Conservation (phyloP, 2,797 vertebrate genomes). For the Antennarius maculatus region DNA sequence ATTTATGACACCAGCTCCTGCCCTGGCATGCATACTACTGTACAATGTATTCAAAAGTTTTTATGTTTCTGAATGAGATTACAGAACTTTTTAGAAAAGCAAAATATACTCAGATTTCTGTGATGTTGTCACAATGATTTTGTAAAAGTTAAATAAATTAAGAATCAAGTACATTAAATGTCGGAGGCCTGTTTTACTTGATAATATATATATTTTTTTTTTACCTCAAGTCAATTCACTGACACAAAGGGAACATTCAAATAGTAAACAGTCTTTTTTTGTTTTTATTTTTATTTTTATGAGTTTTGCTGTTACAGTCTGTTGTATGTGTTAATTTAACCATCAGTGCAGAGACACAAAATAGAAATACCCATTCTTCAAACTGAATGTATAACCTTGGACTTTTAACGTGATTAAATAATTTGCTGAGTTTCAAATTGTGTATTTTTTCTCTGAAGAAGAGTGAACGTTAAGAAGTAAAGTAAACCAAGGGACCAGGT, state of each 20-base stretch:
- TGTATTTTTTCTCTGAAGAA: constrained; percentile 35
- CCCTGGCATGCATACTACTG: too few relatives aligned
- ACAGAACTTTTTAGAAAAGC: too few relatives aligned
- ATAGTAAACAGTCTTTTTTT: too few relatives aligned
- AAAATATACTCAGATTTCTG: too few relatives aligned
- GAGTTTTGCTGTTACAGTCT: background rate
- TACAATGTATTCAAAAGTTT: too few relatives aligned
- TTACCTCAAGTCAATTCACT: background rate
- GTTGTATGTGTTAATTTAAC: background rate
- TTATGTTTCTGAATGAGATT: too few relatives aligned
- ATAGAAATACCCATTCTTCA: background rate
- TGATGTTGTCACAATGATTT: too few relatives aligned
- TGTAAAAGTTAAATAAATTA: too few relatives aligned
- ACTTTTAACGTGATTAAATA: constrained; percentile 4
- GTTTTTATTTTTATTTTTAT: background rate
- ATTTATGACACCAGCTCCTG: too few relatives aligned
- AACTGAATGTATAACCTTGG: background rate
- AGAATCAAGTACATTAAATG: too few relatives aligned
- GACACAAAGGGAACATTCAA: background rate
- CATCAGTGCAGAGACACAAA: constrained; percentile 6
- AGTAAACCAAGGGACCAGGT: constrained; percentile 35
- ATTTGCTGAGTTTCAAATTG: constrained; percentile 48
- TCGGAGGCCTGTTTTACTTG: background rate
- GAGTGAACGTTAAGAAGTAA: constrained; percentile 37
- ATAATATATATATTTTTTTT: background rate